Evolutionary conservation across 2,888 invertebrate genomes (phyloP).

Genomic region (Syritta pipiens): DNA sequence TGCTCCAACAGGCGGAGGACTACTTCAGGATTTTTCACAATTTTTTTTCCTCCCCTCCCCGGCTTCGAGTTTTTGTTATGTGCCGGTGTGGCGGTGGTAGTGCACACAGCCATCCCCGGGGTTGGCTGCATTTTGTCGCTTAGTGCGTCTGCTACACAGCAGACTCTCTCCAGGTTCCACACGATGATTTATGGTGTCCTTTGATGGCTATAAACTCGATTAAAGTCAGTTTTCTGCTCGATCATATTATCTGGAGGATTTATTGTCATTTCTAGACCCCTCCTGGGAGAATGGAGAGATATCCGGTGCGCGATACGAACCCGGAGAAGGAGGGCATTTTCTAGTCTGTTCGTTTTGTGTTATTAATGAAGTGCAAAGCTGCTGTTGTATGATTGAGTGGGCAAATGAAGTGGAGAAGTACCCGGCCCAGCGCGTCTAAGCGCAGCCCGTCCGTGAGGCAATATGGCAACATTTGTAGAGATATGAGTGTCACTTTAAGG

Average conservation of each 20-base stretch:
- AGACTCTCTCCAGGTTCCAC: conserved; percentile 53
- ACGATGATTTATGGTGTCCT: conserved; percentile 67
- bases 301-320: conserved; percentile 8
- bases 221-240: conserved; percentile 69
- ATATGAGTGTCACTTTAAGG: conserved; percentile 59
- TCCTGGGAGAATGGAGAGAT: conserved; percentile 52
- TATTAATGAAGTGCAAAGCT: conserved; percentile 69
- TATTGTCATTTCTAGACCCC: conserved; percentile 68
- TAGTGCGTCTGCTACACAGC: conserved; percentile 50
- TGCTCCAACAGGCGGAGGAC: conserved; percentile 40
- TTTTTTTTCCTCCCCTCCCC: too few species aligned
- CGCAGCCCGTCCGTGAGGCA: conserved; percentile 25
- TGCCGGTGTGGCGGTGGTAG: conserved; percentile 3
- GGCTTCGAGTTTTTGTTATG: conserved; percentile 22
- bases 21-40: conserved; percentile 47
- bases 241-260: conserved; percentile 69
- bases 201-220: conserved; percentile 69
- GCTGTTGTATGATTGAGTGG: conserved; percentile 59
- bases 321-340: conserved; percentile 49
- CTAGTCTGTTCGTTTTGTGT: conserved; percentile 47
- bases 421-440: too few species aligned
- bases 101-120: conserved; percentile 47
- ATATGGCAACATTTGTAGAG: conserved; percentile 63
- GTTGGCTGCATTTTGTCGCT: conserved; percentile 49
- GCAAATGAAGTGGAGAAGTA: conserved; percentile 56